Base-by-base conservation (phyloP, 2,797 vertebrate genomes). In the Tragopan temminckii region DNA sequence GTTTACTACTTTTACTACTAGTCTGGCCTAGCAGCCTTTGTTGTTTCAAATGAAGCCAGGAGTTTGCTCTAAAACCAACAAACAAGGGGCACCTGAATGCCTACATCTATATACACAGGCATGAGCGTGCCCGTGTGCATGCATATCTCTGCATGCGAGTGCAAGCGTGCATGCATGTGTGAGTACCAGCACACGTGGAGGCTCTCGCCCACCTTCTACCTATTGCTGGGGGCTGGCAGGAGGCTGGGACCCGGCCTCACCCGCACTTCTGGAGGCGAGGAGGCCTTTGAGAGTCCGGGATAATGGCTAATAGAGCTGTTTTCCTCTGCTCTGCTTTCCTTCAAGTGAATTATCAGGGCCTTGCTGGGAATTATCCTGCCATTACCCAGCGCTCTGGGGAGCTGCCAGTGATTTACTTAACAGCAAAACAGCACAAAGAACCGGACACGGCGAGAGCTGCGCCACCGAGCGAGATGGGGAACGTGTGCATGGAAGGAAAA, bases 311-410 rank as follows among this genome's bases (percentile, higher is more conserved):
- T 95, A 95, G 93, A 94, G 96, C 80, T 87, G 23, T 95, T 96
- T 96, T 96, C 95, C 96, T 93, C 94, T 94, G 93, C 96, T 96
- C 96, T 96, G 96, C 95, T 96, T 96, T 94, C 62, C 97, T 97
- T 96, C 94, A 95, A 97, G 92, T 97, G 97, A 97, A 97, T 98
- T 97, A 97, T 95, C 91, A 88, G 85, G 95, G 93, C 95, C 95
- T 91, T 94, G 94, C 95, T 92, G 53, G 95, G 96, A 97, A 96
- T 92, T 66, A 69, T 93, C 92, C 75, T 68, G 91, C 62, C 95
- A 96, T 96, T 97, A 91, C 97, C 94, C 93, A 84, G 95, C 80
- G 50, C 96, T 96, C 95, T 96, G 93, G 96, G 96, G 93, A 90
- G 90, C 62, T 85, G 95, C 92, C 94, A 81, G 76, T 96, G 95